phyloP scores from a whole-genome alignment of 2,888 invertebrate species.

The Sabellastarte sp. region DNA sequence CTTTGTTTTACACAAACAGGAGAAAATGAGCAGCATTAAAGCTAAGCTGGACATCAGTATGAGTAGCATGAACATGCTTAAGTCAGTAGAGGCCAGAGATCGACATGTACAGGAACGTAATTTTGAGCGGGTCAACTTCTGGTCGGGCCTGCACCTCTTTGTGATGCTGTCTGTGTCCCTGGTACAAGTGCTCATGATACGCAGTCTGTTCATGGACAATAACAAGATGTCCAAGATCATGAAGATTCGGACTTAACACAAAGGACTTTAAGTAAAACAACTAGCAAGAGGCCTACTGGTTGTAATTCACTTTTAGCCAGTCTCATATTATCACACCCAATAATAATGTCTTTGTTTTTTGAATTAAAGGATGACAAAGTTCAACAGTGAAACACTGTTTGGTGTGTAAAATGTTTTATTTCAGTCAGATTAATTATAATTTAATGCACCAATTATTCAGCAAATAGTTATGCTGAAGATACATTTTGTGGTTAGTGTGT shows the following conservation, averaged over 20 bases:
- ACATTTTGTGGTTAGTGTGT: too few species aligned
- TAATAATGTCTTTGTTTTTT: too few species aligned
- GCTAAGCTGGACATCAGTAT: conserved; percentile 52
- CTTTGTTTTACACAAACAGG: too few species aligned
- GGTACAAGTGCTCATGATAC: conserved; percentile 50
- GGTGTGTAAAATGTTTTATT: too few species aligned
- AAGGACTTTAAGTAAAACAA: background rate
- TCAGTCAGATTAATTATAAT: too few species aligned
- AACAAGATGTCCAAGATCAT: background rate
- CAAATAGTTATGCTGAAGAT: too few species aligned
- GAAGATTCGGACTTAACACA: background rate
- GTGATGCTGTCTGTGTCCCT: conserved; percentile 74
- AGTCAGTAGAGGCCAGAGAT: conserved; percentile 77
- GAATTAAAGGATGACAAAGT: too few species aligned
- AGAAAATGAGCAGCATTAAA: too few species aligned
- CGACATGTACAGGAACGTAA: conserved; percentile 79
- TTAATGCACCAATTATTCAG: too few species aligned
- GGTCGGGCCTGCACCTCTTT: conserved; percentile 69
- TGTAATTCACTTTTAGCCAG: background rate
- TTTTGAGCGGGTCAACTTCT: conserved; percentile 76
- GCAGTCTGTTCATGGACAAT: conserved; percentile 24
- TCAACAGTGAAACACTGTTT: too few species aligned
- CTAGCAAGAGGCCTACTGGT: too few species aligned
- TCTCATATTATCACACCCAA: background rate
- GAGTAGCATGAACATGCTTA: conserved; percentile 61